phyloP scores from a whole-genome alignment of 2,888 invertebrate species.

The Hymenopus coronatus region DNA sequence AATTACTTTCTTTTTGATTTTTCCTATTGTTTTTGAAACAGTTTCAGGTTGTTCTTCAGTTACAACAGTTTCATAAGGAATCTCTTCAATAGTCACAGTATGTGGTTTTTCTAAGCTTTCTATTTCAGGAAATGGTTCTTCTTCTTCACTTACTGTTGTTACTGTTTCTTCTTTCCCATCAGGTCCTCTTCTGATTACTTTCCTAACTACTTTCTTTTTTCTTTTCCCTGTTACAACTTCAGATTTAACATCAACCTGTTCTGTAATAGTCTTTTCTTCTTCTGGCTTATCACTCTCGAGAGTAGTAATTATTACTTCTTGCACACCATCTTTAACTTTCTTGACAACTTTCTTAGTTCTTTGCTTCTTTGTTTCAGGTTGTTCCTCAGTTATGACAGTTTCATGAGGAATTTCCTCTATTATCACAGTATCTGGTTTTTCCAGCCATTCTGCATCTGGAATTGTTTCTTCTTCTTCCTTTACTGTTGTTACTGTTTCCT shows the following conservation, averaged over 20 bases:
- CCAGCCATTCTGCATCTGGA: background rate
- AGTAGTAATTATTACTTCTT: background rate
- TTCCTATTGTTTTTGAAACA: background rate
- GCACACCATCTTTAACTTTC: background rate
- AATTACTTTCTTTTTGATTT: background rate
- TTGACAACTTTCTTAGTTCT: background rate
- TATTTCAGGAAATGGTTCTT: background rate
- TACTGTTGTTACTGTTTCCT: slow-evolving; percentile 11
- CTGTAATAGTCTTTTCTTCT: background rate
- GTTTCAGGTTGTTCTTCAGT: background rate
- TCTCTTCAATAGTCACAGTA: background rate
- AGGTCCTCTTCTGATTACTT: slow-evolving; percentile 3
- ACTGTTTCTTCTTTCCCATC: slow-evolving; percentile 20
- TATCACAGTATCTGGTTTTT: background rate
- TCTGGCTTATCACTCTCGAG: background rate
- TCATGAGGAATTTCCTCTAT: background rate
- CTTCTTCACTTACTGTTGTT: slow-evolving; percentile 9
- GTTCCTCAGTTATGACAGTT: background rate
- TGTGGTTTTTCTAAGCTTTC: background rate
- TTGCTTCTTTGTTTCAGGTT: background rate
- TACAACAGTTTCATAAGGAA: background rate
- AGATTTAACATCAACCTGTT: background rate
- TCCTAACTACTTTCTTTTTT: slow-evolving; percentile 23
- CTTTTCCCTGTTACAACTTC: background rate
- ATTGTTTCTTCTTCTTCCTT: slow-evolving; percentile 1